Percentiles rank a stretch among this genome's conserved stretches.
phyloP scores from a whole-genome alignment of 2,113 vertebrate species.

The Argyrosomus japonicus region DNA sequence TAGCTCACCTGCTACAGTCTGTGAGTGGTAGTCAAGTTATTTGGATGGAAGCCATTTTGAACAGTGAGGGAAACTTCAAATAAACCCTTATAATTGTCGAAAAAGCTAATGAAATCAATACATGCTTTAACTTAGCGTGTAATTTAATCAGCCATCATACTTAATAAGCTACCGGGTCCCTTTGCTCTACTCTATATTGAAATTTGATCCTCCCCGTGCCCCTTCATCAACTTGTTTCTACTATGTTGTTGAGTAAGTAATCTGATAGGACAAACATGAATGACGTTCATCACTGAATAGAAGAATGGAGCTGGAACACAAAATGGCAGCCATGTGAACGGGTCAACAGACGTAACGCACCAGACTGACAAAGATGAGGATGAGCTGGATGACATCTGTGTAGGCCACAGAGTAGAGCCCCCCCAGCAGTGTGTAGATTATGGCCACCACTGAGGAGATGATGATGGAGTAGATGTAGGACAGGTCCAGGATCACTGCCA shows the following conservation, averaged over 20 bases:
- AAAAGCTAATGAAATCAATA: not conserved
- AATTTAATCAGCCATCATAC: not conserved
- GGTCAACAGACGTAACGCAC: constrained; percentile 69
- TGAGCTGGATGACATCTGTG: constrained; percentile 88
- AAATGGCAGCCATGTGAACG: not conserved
- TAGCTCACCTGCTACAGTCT: no score
- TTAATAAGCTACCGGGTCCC: not conserved
- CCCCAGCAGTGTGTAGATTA: constrained; percentile 87
- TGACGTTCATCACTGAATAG: not conserved
- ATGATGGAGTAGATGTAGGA: constrained; percentile 82
- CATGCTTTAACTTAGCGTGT: not conserved
- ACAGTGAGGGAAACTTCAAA: not conserved
- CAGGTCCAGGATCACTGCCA: constrained; percentile 87
- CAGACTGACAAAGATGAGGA: constrained; percentile 87
- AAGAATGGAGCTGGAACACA: not conserved
- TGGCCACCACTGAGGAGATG: constrained; percentile 85
- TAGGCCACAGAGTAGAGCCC: constrained; percentile 91
- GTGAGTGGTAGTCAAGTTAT: no score
- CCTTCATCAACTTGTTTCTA: constrained; percentile 6
- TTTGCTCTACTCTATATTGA: not conserved
- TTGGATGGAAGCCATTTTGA: not conserved
- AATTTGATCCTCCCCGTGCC: not conserved
- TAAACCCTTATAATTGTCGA: not conserved
- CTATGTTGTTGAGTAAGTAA: constrained; percentile 2
- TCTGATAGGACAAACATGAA: constrained; percentile 4